phyloP scores from a whole-genome alignment of 2,888 invertebrate genomes.

The Melanargia galathea region DNA sequence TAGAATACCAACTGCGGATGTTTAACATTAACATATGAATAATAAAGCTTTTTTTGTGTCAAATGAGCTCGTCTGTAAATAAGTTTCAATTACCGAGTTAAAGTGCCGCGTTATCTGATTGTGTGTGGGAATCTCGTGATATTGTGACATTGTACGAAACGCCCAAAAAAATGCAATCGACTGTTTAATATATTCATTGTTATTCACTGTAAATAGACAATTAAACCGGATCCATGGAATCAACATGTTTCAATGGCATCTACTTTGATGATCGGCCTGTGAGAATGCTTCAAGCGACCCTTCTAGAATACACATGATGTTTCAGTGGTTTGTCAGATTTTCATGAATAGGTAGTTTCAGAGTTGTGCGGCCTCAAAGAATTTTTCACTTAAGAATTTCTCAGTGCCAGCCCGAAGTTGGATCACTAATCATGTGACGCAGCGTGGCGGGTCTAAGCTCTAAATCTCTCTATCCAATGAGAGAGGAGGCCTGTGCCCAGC shows the following conservation, averaged over 20 bases:
- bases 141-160: background rate
- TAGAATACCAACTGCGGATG: too few relatives aligned
- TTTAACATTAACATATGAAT: too few relatives aligned
- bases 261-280: background rate
- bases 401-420: too few relatives aligned
- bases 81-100: background rate
- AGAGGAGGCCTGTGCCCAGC: too few relatives aligned
- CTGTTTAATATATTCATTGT: background rate
- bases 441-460: too few relatives aligned
- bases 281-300: background rate
- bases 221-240: background rate
- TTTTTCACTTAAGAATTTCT: too few relatives aligned
- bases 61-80: background rate
- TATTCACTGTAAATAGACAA: constrained; percentile 3
- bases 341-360: too few relatives aligned
- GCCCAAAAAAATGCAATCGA: constrained; percentile 5
- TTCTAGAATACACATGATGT: too few relatives aligned
- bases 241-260: background rate
- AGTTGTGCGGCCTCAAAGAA: too few relatives aligned
- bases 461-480: too few relatives aligned
- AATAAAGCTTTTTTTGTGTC: background rate
- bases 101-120: background rate
- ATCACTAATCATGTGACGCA: too few relatives aligned
- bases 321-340: too few relatives aligned
- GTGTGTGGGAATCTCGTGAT: background rate